Base-by-base conservation (phyloP, 2,113 vertebrate species). In the Chaenogobius annularis region DNA sequence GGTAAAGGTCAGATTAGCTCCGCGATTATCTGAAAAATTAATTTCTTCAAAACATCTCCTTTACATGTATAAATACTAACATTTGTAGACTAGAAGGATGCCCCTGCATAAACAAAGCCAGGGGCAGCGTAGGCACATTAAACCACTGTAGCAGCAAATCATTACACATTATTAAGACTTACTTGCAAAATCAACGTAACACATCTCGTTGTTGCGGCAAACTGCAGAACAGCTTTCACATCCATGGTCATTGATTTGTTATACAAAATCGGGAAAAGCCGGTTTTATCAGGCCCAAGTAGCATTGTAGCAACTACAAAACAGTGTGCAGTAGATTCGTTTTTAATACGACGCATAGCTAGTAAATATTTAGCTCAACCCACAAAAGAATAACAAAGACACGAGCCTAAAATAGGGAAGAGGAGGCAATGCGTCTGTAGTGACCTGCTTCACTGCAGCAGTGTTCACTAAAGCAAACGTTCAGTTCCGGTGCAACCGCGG, bases 141-240 rank as follows among this genome's bases (percentile, higher is more conserved):
- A 46, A 37, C 19, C 7, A 20, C 1, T 10, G 50, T 35, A 31
- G 15, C 10, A 22, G 22, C 23, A 59, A 59, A 31, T 11, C 12
- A 59, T 7, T 3, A 62, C 19, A 10, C 20, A 58, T 58, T 66
- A 20, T 12, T 35, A 14, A 35, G 7, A 46, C 72, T 59, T 68
- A 95, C 98, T 96, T 99, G 98, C 20, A 98, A 85, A 50, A 95
- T 10, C 17, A 99, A 87, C 0, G 96, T 93, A 70, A 95, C 74
- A n/a, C 87, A 86, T 56, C 98, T 94, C 78, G 95, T 96, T 67
- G 89, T 47, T 59, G 87, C 20, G 0, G 95, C 93, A 81, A 98
- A 98, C 50, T 85, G 66, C 69, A 95, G 8, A 19, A 97, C 94
- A 71, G 92, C 92, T 50, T 76, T 91, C 66, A 88, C 83, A 70